Percentiles rank a stretch among this genome's conserved stretches.
Conservation (phyloP, 2,797 vertebrate species). For the Nothura maculosa region DNA sequence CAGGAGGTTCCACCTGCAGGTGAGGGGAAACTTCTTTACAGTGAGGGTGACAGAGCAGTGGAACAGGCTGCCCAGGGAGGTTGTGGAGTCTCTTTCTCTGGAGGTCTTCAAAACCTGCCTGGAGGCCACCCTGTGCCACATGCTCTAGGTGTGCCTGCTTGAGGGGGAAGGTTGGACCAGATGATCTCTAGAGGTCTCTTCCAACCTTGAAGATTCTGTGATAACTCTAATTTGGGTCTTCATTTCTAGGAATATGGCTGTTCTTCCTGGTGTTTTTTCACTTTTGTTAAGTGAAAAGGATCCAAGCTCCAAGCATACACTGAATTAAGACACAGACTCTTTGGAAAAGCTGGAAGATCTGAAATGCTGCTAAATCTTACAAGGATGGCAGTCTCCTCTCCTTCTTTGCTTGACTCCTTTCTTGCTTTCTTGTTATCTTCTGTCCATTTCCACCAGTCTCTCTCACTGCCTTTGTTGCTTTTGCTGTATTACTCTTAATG, state of each 20-base stretch:
- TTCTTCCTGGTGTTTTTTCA: neutral
- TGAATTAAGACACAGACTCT: neutral
- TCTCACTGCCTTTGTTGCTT: neutral
- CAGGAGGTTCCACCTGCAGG: no score
- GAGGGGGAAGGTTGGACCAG: no score
- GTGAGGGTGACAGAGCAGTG: no score
- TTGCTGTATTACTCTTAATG: neutral
- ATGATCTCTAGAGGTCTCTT: no score
- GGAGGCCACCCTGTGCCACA: no score
- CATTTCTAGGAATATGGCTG: neutral
- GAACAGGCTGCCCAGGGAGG: no score
- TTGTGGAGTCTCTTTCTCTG: no score
- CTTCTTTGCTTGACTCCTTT: neutral
- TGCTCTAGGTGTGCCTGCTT: no score
- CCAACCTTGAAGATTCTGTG: no score
- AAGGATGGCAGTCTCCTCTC: fast-evolving
- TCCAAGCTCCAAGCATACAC: fast-evolving
- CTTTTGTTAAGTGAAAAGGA: neutral
- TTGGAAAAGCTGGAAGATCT: neutral
- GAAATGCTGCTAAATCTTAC: neutral
- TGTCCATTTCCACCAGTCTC: neutral
- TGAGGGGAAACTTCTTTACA: no score
- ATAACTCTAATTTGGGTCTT: neutral
- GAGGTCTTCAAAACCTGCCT: no score
- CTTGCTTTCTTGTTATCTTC: neutral